Evolutionary conservation across 1,140 invertebrate species (phyloP), one percentile per base, ranked within the genome.

Genomic region (Aphaenogaster rudis): DNA sequence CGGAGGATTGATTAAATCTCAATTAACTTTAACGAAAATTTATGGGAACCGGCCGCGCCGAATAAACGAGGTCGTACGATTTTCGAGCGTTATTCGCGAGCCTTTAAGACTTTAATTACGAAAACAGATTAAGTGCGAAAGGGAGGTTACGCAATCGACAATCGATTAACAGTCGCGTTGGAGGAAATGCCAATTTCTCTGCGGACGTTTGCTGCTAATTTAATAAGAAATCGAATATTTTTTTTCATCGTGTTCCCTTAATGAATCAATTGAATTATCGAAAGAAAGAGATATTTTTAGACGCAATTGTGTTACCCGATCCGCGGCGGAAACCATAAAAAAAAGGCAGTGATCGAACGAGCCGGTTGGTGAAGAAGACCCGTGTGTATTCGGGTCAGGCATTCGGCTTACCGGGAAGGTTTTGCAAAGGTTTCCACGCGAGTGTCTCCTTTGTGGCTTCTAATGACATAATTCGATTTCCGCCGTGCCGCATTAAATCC

Each of bases 391-490:
- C 90, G 86, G 92, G 92, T 92, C 90, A 88, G 76, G 69, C 77
- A 77, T 91, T 88, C 42, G 88, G 82, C 90, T 90, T 92, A 88
- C 81, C 50, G 36, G 69, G 7, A 42, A 78, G 69, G 64, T 76
- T 88, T 88, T 81, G 86, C 88, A 87, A 89, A 88, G 91, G 90
- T 90, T 93, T 93, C 92, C 77, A 82, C 72, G 69, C 86, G 78
- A 88, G 66, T 79, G 66, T 90, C 89, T 77, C 86, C 88, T 88
- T 88, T 92, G 93, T 66, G 93, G 93, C 93, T 94, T 93, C 93
- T 94, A 94, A 94, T 91, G 90, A 92, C 88, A 91, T 94, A 94
- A 94, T 93, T 93, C 85, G 92, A 93, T 93, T 94, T 91, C 63
- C 63, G 52, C 17, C 8, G 39, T 77, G 54, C 71, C 42, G 64